Conservation (phyloP, 2,113 vertebrate genomes). For the Colaptes auratus region DNA sequence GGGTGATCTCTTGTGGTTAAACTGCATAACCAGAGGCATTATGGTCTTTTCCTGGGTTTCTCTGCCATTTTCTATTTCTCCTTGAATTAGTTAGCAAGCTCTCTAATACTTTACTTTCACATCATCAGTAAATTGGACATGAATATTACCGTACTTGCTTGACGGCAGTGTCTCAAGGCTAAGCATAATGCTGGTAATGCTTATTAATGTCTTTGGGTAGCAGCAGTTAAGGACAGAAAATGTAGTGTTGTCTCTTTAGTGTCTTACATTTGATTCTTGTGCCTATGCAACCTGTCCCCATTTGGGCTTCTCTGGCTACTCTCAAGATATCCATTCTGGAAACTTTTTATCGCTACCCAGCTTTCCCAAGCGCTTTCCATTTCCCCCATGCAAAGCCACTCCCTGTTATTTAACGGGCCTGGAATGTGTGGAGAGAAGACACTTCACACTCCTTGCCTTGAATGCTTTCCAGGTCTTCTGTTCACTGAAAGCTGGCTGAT, state of each 20-base stretch:
- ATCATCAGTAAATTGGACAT: background rate
- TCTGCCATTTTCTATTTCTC: background rate
- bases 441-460: constrained; percentile 41
- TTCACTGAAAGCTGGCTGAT: constrained; percentile 21
- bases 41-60: background rate
- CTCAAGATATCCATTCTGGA: background rate
- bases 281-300: background rate
- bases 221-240: background rate
- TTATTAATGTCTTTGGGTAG: background rate
- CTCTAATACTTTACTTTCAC: background rate
- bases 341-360: constrained; percentile 33
- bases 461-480: background rate
- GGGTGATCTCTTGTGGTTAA: constrained; percentile 34
- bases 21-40: background rate
- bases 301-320: background rate
- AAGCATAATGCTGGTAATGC: background rate
- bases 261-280: background rate
- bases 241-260: background rate
- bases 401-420: constrained; percentile 29
- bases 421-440: constrained; percentile 62
- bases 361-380: constrained; percentile 15
- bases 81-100: background rate
- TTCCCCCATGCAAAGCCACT: constrained; percentile 39
- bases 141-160: background rate
- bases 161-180: background rate